Percentiles rank a stretch among this genome's conserved stretches.
phyloP scores from a whole-genome alignment of 2,113 vertebrate species.

The Etheostoma spectabile region DNA sequence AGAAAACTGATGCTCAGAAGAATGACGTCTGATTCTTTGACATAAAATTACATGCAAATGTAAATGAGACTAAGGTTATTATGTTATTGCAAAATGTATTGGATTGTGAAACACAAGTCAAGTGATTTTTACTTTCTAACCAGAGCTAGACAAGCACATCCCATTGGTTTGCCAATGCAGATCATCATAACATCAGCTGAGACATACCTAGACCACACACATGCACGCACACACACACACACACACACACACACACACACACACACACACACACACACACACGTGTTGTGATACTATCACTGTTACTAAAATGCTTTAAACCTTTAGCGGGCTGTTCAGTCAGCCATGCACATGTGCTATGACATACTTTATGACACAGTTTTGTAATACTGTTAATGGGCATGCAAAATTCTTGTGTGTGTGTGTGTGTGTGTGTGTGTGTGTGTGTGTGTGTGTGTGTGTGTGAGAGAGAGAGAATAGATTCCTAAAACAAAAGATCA shows the following conservation, averaged over 20 bases:
- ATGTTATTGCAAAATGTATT: background rate
- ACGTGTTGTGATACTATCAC: background rate
- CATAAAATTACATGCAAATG: background rate
- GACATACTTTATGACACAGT: constrained; percentile 1
- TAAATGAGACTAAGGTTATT: background rate
- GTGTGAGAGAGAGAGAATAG: background rate
- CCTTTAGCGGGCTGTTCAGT: constrained; percentile 52
- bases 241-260: constrained; percentile 22
- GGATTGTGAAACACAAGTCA: constrained; percentile 26
- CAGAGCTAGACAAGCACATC: constrained; percentile 23
- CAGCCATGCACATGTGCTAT: constrained; percentile 46
- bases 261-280: constrained; percentile 1
- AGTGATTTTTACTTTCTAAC: constrained; percentile 20
- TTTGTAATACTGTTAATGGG: background rate
- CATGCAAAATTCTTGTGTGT: background rate
- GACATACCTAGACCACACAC: constrained; percentile 15
- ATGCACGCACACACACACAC: constrained; percentile 15
- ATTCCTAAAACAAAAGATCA: constrained; percentile 5
- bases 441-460: background rate
- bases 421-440: constrained; percentile 2
- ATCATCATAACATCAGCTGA: constrained; percentile 49
- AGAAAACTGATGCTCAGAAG: background rate
- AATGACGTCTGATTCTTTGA: background rate
- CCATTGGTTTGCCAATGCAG: constrained; percentile 18
- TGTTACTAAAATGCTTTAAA: constrained; percentile 7